These are phyloP conservation scores for Napeogenes inachia DNA, from an alignment of 2,888 invertebrate genomes.

Conservation along the genomic window DNA sequence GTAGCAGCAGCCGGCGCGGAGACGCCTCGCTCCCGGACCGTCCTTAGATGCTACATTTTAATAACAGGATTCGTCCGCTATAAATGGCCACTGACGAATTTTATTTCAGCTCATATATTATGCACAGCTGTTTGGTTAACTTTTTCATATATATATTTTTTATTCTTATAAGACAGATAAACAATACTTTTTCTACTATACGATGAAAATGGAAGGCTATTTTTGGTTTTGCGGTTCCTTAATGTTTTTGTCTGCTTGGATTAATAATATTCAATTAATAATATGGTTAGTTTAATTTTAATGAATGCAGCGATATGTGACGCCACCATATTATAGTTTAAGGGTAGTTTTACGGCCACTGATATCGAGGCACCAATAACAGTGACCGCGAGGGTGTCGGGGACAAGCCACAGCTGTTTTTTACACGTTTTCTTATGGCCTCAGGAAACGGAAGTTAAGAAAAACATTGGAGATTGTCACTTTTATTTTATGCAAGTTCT, in stretches of 20 bases:
- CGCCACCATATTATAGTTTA: conserved; percentile 49
- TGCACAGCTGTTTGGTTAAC: conserved; percentile 46
- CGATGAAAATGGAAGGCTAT: no score
- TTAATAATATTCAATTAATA: no score
- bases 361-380: conserved; percentile 53
- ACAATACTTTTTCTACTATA: no score
- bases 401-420: conserved; percentile 78
- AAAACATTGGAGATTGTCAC: conserved; percentile 33
- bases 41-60: conserved; percentile 65
- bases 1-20: conserved; percentile 66
- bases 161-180: neutral
- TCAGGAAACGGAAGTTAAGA: conserved; percentile 41
- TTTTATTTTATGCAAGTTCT: no score
- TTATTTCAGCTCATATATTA: conserved; percentile 72
- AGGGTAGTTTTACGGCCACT: conserved; percentile 63
- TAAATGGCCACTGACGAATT: conserved; percentile 74
- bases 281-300: conserved; percentile 8
- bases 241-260: no score
- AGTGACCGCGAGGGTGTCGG: conserved; percentile 67
- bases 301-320: conserved; percentile 28
- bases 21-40: conserved; percentile 45
- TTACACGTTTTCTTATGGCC: conserved; percentile 71
- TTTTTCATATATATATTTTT: conserved; percentile 43
- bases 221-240: no score
- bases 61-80: conserved; percentile 62